Percentiles rank a stretch among this genome's conserved stretches.
Evolutionary conservation across 2,797 vertebrate genomes (phyloP).

Genomic region (Myoxocephalus aenaeus): DNA sequence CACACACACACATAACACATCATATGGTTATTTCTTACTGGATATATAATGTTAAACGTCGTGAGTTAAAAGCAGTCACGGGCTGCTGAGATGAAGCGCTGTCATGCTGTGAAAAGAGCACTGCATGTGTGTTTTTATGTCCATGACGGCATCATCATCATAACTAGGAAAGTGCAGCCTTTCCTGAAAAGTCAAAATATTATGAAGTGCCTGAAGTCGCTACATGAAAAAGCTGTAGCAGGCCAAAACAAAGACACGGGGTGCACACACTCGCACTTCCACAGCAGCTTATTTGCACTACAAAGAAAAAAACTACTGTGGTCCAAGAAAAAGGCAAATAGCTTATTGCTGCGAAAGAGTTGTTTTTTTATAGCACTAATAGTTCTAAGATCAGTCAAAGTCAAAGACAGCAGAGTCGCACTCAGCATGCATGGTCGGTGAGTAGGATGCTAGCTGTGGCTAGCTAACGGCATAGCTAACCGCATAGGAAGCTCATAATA

Average conservation of each 20-base stretch:
- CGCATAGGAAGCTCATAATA: neutral
- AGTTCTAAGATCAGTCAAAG: neutral
- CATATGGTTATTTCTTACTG: neutral
- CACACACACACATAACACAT: neutral
- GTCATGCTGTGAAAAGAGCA: constrained; percentile 24
- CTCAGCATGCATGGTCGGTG: neutral
- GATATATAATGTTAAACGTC: neutral
- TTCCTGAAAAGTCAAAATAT: constrained; percentile 37
- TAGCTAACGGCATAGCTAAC: neutral
- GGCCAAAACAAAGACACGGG: neutral
- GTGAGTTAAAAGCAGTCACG: neutral
- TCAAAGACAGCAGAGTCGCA: neutral
- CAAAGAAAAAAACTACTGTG: constrained; percentile 6
- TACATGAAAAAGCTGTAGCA: neutral
- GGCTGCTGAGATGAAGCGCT: constrained; percentile 28
- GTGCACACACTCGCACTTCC: neutral
- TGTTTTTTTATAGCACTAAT: neutral
- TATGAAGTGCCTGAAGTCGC: constrained; percentile 25
- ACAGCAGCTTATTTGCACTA: constrained; percentile 14
- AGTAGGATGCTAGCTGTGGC: neutral
- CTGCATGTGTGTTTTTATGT: constrained; percentile 32
- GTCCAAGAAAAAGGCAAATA: neutral
- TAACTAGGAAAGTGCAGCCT: constrained; percentile 26
- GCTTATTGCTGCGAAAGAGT: neutral
- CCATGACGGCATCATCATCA: constrained; percentile 28